Conservation (phyloP, 2,888 invertebrate genomes). For the Drosophila mulleri region DNA sequence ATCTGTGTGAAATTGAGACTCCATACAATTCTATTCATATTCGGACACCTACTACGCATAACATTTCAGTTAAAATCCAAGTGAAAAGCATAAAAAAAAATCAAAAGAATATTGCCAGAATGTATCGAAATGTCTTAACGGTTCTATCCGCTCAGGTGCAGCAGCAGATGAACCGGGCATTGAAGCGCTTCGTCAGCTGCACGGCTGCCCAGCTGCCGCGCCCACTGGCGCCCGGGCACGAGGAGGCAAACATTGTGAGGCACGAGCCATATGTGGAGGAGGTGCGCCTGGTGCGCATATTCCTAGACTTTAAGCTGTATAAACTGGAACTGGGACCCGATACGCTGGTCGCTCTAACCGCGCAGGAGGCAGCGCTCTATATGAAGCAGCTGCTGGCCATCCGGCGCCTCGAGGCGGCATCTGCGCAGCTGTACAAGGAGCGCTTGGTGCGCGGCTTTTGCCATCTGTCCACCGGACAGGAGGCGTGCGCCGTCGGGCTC, state of each 20-base stretch:
- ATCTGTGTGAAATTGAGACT: background rate
- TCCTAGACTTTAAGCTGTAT: slow-evolving; percentile 90
- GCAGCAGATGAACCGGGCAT: background rate
- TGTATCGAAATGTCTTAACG: background rate
- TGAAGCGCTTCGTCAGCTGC: slow-evolving; percentile 1
- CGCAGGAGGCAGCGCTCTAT: slow-evolving; percentile 92
- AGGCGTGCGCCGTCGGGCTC: slow-evolving; percentile 92
- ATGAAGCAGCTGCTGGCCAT: slow-evolving; percentile 92
- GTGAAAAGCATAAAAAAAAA: background rate
- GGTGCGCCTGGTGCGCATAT: slow-evolving; percentile 25
- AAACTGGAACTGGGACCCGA: slow-evolving; percentile 93
- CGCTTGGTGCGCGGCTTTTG: slow-evolving; percentile 98
- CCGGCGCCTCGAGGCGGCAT: slow-evolving; percentile 95
- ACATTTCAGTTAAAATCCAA: slow-evolving; percentile 11
- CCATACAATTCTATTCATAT: background rate
- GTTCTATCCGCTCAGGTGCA: background rate
- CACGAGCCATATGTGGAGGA: background rate
- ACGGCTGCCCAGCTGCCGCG: slow-evolving; percentile 31
- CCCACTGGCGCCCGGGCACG: slow-evolving; percentile 11
- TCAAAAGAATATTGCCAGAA: background rate
- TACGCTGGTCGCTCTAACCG: slow-evolving; percentile 89
- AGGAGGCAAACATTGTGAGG: background rate
- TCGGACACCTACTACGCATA: slow-evolving; percentile 1
- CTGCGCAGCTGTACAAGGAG: slow-evolving; percentile 97
- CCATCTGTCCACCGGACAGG: slow-evolving; percentile 96